Conservation (phyloP, 2,888 invertebrate species). For the Eurytoma californica region DNA sequence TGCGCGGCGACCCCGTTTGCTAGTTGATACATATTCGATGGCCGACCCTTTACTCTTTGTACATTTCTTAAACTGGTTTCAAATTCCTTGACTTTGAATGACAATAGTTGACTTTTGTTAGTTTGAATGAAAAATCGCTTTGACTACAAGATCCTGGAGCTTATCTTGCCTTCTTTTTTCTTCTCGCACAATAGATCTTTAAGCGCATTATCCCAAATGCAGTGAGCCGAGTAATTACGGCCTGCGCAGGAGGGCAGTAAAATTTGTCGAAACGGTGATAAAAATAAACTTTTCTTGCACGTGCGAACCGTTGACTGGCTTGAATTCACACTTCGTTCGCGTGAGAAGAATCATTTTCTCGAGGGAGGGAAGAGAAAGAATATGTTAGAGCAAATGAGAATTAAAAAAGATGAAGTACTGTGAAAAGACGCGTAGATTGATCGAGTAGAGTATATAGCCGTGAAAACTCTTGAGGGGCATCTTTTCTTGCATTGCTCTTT, state of each 20-base stretch:
- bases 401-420: not conserved
- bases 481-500: conserved; percentile 1
- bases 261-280: conserved; percentile 38
- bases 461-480: conserved; percentile 1
- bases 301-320: not conserved
- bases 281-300: not conserved
- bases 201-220: conserved; percentile 2
- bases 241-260: conserved; percentile 25
- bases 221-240: conserved; percentile 25
- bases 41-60: too few relatives aligned
- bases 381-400: not conserved
- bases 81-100: conserved; percentile 1
- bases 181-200: not conserved
- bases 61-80: not conserved
- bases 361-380: not conserved
- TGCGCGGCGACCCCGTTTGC: not conserved
- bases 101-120: not conserved
- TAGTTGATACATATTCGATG: conserved; percentile 12
- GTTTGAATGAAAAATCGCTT: not conserved
- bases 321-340: not conserved
- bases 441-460: conserved; percentile 29
- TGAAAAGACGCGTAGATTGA: not conserved
- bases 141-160: not conserved
- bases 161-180: not conserved
- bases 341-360: too few relatives aligned